phyloP scores from a whole-genome alignment of 2,888 invertebrate species.

The Cosmorhoe ocellata region DNA sequence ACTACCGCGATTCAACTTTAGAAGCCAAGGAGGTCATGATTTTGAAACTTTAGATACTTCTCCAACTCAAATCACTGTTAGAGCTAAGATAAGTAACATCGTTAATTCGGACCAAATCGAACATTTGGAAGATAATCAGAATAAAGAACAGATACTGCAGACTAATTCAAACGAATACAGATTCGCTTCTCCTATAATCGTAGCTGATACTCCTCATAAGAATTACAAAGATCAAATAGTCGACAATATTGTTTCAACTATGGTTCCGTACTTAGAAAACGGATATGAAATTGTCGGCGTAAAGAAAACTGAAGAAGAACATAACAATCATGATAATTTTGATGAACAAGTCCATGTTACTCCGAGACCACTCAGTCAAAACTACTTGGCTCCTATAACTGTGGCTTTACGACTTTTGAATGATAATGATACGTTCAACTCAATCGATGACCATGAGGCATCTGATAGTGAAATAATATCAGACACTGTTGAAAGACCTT shows the following conservation, averaged over 20 bases:
- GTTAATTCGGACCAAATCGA: conserved; percentile 48
- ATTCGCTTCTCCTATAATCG: conserved; percentile 76
- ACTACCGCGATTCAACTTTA: conserved; percentile 44
- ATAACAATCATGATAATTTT: conserved; percentile 35
- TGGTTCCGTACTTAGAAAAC: conserved; percentile 67
- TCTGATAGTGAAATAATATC: conserved; percentile 68
- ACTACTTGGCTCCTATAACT: conserved; percentile 83
- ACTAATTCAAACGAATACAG: conserved; percentile 53
- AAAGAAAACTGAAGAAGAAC: conserved; percentile 53
- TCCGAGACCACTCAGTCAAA: conserved; percentile 79
- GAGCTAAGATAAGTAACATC: conserved; percentile 64
- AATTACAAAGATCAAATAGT: conserved; percentile 62
- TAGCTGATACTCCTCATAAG: conserved; percentile 57
- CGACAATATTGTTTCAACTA: conserved; percentile 70
- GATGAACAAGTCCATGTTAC: conserved; percentile 72
- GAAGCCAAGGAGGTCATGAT: conserved; percentile 39
- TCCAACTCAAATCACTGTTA: conserved; percentile 58
- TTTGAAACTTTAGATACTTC: conserved; percentile 40
- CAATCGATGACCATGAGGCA: conserved; percentile 64
- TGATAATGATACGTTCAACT: conserved; percentile 62
- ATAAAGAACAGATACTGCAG: conserved; percentile 43
- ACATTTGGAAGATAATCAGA: conserved; percentile 42
- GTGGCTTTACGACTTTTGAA: conserved; percentile 82
- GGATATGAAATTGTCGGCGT: conserved; percentile 73
- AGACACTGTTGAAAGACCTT: conserved; percentile 62